phyloP scores from a whole-genome alignment of 2,113 vertebrate species.

The Microtus ochrogaster region DNA sequence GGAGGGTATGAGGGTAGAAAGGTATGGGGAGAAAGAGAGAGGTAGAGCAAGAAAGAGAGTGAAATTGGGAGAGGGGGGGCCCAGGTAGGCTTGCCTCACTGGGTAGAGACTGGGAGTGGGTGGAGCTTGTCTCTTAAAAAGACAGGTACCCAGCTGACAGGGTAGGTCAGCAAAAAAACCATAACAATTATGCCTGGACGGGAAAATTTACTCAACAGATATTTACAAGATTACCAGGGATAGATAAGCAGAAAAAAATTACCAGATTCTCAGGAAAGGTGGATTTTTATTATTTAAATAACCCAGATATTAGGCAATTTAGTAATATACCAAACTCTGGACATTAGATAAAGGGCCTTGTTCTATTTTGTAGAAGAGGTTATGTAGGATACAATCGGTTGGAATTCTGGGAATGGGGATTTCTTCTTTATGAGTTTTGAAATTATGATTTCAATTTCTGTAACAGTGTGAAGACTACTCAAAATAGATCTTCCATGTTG shows the following conservation, averaged over 20 bases:
- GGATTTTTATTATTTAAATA: neutral
- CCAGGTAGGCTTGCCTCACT: too few species aligned
- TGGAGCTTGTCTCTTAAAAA: too few species aligned
- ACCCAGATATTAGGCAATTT: neutral
- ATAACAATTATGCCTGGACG: neutral
- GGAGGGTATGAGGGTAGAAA: too few species aligned
- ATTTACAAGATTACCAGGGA: neutral
- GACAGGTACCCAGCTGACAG: too few species aligned
- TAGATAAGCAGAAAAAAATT: neutral
- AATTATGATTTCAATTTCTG: neutral
- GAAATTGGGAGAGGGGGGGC: too few species aligned
- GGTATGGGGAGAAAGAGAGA: too few species aligned
- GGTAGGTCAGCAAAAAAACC: too few species aligned
- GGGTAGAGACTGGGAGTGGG: too few species aligned
- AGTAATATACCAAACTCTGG: neutral
- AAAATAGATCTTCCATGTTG: conserved; percentile 4
- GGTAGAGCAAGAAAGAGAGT: too few species aligned
- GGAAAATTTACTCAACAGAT: neutral
- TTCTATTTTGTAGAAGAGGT: neutral
- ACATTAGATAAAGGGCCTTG: neutral
- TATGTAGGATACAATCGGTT: neutral
- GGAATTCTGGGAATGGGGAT: neutral
- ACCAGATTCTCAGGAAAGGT: neutral
- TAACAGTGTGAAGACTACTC: neutral
- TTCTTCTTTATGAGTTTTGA: neutral